phyloP scores from a whole-genome alignment of 2,797 vertebrate genomes.

The Hippocampus kuda region DNA sequence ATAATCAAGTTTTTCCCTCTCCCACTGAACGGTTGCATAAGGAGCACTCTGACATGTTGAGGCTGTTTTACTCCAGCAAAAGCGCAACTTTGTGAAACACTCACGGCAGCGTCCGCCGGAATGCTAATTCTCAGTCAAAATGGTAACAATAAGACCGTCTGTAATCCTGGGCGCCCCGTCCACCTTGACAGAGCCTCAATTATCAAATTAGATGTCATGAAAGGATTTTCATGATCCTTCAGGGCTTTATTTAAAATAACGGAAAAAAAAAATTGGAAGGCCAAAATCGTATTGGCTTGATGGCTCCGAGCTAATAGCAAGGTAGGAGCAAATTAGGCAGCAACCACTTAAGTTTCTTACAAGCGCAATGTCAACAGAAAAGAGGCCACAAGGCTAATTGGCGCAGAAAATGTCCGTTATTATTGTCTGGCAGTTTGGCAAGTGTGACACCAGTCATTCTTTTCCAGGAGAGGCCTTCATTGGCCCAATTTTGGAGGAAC shows the following conservation, averaged over 20 bases:
- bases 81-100: neutral
- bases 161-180: neutral
- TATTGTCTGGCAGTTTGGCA: too few relatives aligned
- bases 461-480: too few relatives aligned
- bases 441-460: too few relatives aligned
- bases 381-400: too few relatives aligned
- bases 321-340: slow-evolving; percentile 9
- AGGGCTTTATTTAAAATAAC: neutral
- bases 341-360: neutral
- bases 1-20: slow-evolving; percentile 25
- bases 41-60: neutral
- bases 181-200: slow-evolving; percentile 10
- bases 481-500: too few relatives aligned
- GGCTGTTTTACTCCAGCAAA: neutral
- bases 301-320: neutral
- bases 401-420: too few relatives aligned
- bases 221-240: slow-evolving; percentile 22
- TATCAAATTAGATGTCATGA: slow-evolving; percentile 26
- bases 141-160: too few relatives aligned
- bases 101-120: too few relatives aligned
- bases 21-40: neutral
- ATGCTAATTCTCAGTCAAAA: too few relatives aligned
- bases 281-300: neutral
- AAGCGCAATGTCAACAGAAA: too few relatives aligned
- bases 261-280: neutral